A percentile compares a stretch with the other conserved stretches of the same genome.
phyloP scores from a whole-genome alignment of 1,140 invertebrate genomes.

The Cataglyphis hispanica region DNA sequence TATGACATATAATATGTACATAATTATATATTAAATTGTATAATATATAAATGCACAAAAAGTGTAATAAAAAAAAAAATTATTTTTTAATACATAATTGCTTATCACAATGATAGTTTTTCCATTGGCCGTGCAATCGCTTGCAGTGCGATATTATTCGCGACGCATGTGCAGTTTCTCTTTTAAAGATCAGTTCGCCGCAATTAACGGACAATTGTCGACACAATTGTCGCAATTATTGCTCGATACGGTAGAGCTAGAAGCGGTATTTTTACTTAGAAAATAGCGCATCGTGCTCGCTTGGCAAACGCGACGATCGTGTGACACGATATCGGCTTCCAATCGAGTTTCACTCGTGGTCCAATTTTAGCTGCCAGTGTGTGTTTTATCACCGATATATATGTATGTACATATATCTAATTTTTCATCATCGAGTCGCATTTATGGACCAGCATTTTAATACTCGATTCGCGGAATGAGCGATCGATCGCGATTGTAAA shows the following conservation, averaged over 20 bases:
- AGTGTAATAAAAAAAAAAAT: too few relatives aligned
- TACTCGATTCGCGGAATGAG: not conserved
- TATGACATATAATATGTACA: not conserved
- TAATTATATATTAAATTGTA: not conserved
- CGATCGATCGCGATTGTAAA: not conserved
- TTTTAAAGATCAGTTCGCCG: constrained; percentile 21
- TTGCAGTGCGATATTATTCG: not conserved
- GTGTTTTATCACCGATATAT: not conserved
- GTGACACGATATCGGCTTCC: not conserved
- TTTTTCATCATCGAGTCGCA: constrained; percentile 1
- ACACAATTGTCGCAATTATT: constrained; percentile 37
- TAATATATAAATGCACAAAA: not conserved
- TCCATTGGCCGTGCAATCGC: too few relatives aligned
- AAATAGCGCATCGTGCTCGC: constrained; percentile 5
- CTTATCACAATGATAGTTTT: not conserved
- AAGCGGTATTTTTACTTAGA: constrained; percentile 36
- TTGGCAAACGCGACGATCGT: not conserved
- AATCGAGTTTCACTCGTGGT: constrained; percentile 2
- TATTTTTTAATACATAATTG: not conserved
- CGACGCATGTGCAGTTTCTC: not conserved
- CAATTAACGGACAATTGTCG: constrained; percentile 51
- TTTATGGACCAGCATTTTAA: constrained; percentile 17
- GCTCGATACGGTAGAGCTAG: constrained; percentile 19
- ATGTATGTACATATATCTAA: not conserved
- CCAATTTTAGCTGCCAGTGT: not conserved